Conservation (phyloP, 1,140 invertebrate genomes). For the Trichoplusia ni region DNA sequence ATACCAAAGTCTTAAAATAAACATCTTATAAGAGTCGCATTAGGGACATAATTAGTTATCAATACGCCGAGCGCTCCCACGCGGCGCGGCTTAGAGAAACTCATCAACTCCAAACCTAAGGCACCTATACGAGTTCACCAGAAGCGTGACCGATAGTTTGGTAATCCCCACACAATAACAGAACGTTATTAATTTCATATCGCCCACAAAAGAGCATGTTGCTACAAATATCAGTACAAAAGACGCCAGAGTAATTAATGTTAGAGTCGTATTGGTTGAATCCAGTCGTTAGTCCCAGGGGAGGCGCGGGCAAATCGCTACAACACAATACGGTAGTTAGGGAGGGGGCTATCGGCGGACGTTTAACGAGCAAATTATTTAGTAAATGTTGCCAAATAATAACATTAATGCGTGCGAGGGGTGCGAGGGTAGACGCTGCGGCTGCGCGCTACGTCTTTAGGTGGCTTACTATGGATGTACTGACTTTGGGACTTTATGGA, state of each 20-base stretch:
- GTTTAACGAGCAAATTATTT: slow-evolving; percentile 81
- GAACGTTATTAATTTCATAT: slow-evolving; percentile 72
- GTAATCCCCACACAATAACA: slow-evolving; percentile 65
- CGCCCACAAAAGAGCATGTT: slow-evolving; percentile 73
- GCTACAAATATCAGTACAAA: slow-evolving; percentile 70
- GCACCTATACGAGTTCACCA: slow-evolving; percentile 56
- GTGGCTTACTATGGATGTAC: neutral
- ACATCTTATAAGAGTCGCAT: too few species aligned
- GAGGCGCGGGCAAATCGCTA: slow-evolving; percentile 47
- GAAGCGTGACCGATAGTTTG: slow-evolving; percentile 55
- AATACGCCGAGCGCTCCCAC: slow-evolving; percentile 13
- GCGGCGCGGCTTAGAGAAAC: slow-evolving; percentile 56
- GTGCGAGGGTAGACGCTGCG: neutral
- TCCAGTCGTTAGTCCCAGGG: slow-evolving; percentile 56
- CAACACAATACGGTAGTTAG: slow-evolving; percentile 76
- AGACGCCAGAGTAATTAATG: slow-evolving; percentile 71
- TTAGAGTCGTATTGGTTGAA: slow-evolving; percentile 64
- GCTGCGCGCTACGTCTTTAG: neutral
- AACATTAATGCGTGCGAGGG: slow-evolving; percentile 71
- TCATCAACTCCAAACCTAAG: slow-evolving; percentile 54
- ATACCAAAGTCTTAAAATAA: neutral
- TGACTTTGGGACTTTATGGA: too few species aligned
- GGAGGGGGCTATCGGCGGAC: slow-evolving; percentile 59
- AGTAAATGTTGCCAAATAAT: slow-evolving; percentile 81
- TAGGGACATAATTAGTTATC: too few species aligned